Percentiles rank a stretch among this genome's conserved stretches.
phyloP scores from a whole-genome alignment of 1,140 invertebrate species.

The Himalopsyche phryganea region DNA sequence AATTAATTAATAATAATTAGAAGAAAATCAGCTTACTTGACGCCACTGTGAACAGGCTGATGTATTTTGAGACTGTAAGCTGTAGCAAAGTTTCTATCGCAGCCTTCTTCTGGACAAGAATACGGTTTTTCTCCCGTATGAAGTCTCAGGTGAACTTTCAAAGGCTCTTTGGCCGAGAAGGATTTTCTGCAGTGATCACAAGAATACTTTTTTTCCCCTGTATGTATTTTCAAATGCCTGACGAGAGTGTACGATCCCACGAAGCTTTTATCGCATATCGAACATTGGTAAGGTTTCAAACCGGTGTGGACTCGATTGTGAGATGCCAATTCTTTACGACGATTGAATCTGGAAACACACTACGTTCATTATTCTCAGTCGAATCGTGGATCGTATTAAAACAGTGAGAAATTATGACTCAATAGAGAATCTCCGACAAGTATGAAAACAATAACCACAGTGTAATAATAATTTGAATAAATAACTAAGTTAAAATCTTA shows the following conservation, averaged over 20 bases:
- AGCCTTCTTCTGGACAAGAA: slow-evolving; percentile 56
- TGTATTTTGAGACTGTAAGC: slow-evolving; percentile 23
- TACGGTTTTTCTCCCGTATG: slow-evolving; percentile 40
- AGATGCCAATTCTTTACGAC: slow-evolving; percentile 38
- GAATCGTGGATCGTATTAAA: too few relatives aligned
- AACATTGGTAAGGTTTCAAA: slow-evolving; percentile 56
- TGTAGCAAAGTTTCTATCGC: slow-evolving; percentile 14
- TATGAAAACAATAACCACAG: too few relatives aligned
- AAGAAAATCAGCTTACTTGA: slow-evolving; percentile 5
- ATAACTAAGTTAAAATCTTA: too few relatives aligned
- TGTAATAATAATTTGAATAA: too few relatives aligned
- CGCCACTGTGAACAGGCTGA: slow-evolving; percentile 16
- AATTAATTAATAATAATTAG: too few relatives aligned
- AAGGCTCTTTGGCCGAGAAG: slow-evolving; percentile 44
- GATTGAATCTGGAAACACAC: slow-evolving; percentile 21
- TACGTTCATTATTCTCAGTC: too few relatives aligned
- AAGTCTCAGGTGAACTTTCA: slow-evolving; percentile 53
- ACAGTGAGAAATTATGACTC: too few relatives aligned
- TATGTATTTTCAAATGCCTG: slow-evolving; percentile 51
- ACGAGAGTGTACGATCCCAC: slow-evolving; percentile 43
- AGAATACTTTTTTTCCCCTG: slow-evolving; percentile 56
- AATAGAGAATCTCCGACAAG: too few relatives aligned
- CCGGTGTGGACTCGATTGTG: slow-evolving; percentile 68
- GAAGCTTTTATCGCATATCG: slow-evolving; percentile 48
- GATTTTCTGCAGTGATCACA: slow-evolving; percentile 45